Base-by-base conservation (phyloP, 1,140 invertebrate species). In the Brachionus koreanus region DNA sequence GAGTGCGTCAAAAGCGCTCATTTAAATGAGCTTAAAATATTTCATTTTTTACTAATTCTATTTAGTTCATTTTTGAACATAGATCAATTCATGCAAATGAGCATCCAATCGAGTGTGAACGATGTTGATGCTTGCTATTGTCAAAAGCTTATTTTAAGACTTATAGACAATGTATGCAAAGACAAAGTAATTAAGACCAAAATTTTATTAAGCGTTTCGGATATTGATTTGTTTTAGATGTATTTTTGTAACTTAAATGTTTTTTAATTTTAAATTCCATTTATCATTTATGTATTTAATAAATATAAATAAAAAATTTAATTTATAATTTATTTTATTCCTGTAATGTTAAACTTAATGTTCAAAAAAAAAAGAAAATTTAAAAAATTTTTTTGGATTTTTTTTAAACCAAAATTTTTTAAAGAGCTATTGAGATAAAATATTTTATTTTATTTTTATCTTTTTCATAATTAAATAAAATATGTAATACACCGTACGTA, bases 11-110 rank as follows among this genome's bases (percentile, higher is more conserved):
- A 74, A 13, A 74, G 39, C 69, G 42, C 39, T 46, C 7, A 46
- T 46, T 46, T 74, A 42, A 61, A 79, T 25, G 76, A 79, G 76
- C 61, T 79, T 57, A 79, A 79, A 79, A 65, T 65, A 29, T 79
- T 79, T 19, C 76, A 79, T 61, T 79, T 79, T 79, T 61, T 65
- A 35, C 29, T 79, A 4, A 61, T 79, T 61, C 39, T 79, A 39
- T 79, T 79, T 57, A 65, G 76, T 65, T 79, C 76, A 1, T 29
- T 79, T 19, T 39, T 61, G 35, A 79, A 79, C 57, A 23, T 79
- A 43, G 76, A 79, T 39, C 49, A 79, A 42, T 79, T 79, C 33
- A 57, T 79, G 76, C 35, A 65, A 37, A 25, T 61, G n/a, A 61
- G 39, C 72, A 67, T 35, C 33, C 29, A 67, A 35, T 67, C 35